Percentiles rank a stretch among this genome's conserved stretches.
phyloP scores from a whole-genome alignment of 2,888 invertebrate genomes.

The Xiphydria camelus region DNA sequence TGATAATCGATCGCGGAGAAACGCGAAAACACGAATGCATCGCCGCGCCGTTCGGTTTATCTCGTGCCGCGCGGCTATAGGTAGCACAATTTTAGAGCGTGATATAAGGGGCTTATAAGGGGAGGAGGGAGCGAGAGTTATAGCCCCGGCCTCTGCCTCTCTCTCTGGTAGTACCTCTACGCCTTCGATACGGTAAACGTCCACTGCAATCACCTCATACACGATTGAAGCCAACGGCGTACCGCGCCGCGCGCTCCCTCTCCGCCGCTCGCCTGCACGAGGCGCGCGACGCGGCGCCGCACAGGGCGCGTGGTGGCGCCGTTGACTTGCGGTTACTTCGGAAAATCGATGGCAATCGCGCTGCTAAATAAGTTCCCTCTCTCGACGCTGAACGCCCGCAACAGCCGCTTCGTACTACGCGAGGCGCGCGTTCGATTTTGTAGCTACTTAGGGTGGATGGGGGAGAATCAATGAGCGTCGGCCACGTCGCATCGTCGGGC shows the following conservation, averaged over 20 bases:
- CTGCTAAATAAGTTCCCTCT: slow-evolving; percentile 26
- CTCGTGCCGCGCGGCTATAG: too few species aligned
- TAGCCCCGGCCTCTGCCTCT: slow-evolving; percentile 11
- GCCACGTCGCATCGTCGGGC: too few species aligned
- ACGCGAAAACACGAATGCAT: too few species aligned
- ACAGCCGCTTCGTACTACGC: neutral
- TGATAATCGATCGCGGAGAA: too few species aligned
- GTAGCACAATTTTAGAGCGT: neutral
- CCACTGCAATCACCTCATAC: slow-evolving; percentile 26
- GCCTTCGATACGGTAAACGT: slow-evolving; percentile 25
- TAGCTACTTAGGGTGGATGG: too few species aligned
- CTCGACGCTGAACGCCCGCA: neutral
- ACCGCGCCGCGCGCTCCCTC: neutral
- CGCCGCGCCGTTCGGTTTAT: too few species aligned
- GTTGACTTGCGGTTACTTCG: slow-evolving; percentile 20
- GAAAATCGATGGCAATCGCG: slow-evolving; percentile 36
- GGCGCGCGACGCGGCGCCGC: neutral
- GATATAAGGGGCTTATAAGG: neutral
- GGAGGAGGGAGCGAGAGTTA: too few species aligned
- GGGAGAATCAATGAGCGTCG: too few species aligned
- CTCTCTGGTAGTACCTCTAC: slow-evolving; percentile 6
- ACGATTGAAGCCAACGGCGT: slow-evolving; percentile 26
- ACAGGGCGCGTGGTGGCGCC: too few species aligned
- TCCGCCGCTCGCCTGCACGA: neutral
- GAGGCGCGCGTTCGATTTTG: too few species aligned